phyloP scores from a whole-genome alignment of 1,140 invertebrate genomes.

The Colletes gigas region DNA sequence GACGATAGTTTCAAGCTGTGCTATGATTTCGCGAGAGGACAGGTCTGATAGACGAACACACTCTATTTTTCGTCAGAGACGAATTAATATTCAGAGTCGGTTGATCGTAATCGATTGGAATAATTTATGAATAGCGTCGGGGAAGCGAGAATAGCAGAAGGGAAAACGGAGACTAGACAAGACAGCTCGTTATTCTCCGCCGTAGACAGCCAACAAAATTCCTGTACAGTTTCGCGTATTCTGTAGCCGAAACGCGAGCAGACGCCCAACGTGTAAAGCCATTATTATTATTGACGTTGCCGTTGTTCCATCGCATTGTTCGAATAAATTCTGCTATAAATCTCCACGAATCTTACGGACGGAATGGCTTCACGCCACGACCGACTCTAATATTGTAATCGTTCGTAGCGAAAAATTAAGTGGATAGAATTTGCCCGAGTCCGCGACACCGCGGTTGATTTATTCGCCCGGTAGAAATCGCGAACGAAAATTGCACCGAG shows the following conservation, averaged over 20 bases:
- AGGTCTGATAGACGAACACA: no score
- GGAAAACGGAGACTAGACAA: no score
- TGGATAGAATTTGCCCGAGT: no score
- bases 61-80: no score
- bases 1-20: neutral
- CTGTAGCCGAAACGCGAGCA: constrained; percentile 10
- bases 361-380: no score
- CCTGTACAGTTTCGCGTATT: constrained; percentile 33
- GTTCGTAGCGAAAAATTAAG: no score
- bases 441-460: neutral
- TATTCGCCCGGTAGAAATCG: constrained; percentile 1
- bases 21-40: neutral
- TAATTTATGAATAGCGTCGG: constrained; percentile 9
- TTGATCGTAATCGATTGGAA: constrained; percentile 25
- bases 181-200: constrained; percentile 28
- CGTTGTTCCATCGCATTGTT: constrained; percentile 35
- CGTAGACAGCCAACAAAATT: constrained; percentile 27
- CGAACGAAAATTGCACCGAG: neutral
- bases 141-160: neutral
- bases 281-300: constrained; percentile 37
- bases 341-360: neutral
- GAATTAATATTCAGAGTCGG: neutral
- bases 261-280: constrained; percentile 29
- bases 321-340: constrained; percentile 8
- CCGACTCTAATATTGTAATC: no score